Conservation (phyloP, 2,113 vertebrate species). For the Sander lucioperca region DNA sequence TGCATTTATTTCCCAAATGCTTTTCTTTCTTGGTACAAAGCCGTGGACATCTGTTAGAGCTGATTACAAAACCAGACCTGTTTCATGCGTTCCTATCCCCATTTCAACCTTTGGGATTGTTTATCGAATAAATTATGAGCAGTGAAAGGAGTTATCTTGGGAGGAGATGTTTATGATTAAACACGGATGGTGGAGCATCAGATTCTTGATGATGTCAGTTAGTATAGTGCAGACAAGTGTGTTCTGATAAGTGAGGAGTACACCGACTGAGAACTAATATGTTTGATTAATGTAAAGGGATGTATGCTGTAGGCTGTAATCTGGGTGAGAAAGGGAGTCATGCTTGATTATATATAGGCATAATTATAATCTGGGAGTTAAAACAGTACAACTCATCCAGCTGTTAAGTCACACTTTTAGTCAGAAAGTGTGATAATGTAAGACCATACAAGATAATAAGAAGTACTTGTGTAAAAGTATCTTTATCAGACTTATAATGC, state of each 20-base stretch:
- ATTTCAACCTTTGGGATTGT: constrained; percentile 58
- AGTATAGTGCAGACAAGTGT: constrained; percentile 28
- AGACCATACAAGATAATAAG: neutral
- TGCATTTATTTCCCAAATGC: constrained; percentile 69
- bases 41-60: constrained; percentile 64
- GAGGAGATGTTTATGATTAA: constrained; percentile 57
- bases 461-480: neutral
- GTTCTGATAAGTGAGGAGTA: constrained; percentile 28
- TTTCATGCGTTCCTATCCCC: constrained; percentile 38
- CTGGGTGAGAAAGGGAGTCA: constrained; percentile 31
- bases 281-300: constrained; percentile 39
- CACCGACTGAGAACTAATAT: constrained; percentile 39
- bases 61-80: constrained; percentile 71
- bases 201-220: constrained; percentile 58
- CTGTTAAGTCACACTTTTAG: neutral
- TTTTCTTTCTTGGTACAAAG: constrained; percentile 38
- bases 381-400: neutral
- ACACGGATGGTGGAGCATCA: constrained; percentile 59
- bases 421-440: neutral
- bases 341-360: constrained; percentile 11
- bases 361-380: neutral
- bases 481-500: neutral
- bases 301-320: constrained; percentile 2
- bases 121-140: constrained; percentile 61
- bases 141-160: constrained; percentile 53